Base-by-base conservation (phyloP, 2,888 invertebrate genomes). In the Zele albiditarsus region DNA sequence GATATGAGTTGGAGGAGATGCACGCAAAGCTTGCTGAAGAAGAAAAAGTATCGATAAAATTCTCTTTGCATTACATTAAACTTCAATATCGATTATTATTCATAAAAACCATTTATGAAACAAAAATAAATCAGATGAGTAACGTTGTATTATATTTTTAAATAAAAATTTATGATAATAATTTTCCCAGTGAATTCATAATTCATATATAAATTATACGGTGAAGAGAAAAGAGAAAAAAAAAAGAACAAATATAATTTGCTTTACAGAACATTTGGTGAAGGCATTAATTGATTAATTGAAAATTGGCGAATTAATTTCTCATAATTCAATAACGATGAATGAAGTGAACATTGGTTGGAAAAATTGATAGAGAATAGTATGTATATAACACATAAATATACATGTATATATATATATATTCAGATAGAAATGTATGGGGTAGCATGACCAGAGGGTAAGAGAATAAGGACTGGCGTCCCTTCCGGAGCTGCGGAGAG, bases 11-110 rank as follows among this genome's bases (percentile, higher is more conserved):
- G 65, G 33, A 66, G 20, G 25, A 33, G 72, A 65, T 71, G 53
- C 28, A 66, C 49, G 72, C 33, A 38, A 66, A 53, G 74, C 58
- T 3, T 53, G 6, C 10, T 53, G 23, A n/a, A 53, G 53, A 53
- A 53, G 68, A 65, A 33, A 49, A 42, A 73, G 76, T 78, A 79
- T 82, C 81, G 82, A 83, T 85, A 81, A 85, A 23, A 83, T 82
- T 83, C 80, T 79, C 10, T 81, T 82, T 81, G 79, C 83, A 76
- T 84, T 80, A 80, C 80, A 82, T 84, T 84, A 83, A 79, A 77
- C 77, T 66, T 57, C 67, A 65, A 73, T 78, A 75, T 71, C 38
- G 53, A 65, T 23, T 31, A 73, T 38, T 71, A 58, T 75, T n/a
- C n/a, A 46, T 46, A 46, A 46, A 46, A 12, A 46, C 8, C 38